Evolutionary conservation across 2,888 invertebrate genomes (phyloP).

Genomic region (Arrhopalites spinosus): DNA sequence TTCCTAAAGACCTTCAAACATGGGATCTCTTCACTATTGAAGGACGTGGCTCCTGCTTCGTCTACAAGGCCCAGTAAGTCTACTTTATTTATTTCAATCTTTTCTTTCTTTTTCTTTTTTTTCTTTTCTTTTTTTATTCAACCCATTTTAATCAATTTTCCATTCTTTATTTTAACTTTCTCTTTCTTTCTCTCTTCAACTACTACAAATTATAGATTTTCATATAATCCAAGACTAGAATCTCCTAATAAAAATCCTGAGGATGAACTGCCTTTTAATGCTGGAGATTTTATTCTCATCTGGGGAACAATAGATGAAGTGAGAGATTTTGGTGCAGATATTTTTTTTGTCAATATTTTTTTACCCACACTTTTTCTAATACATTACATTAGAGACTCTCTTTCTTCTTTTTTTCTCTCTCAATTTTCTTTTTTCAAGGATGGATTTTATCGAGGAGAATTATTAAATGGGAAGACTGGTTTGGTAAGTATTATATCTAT

Average conservation of each 20-base stretch:
- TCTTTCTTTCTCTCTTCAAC: neutral
- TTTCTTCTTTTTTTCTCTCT: neutral
- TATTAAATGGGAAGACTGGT: no score
- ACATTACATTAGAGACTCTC: neutral
- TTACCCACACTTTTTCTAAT: neutral
- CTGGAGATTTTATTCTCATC: conserved; percentile 23
- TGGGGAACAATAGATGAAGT: conserved; percentile 18
- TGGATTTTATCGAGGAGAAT: conserved; percentile 25
- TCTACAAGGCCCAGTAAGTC: conserved; percentile 20
- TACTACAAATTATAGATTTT: conserved; percentile 21
- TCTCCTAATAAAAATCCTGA: conserved; percentile 2
- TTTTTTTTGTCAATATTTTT: neutral
- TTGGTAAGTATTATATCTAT: no score
- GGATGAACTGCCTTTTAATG: conserved; percentile 16
- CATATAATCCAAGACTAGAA: conserved; percentile 10
- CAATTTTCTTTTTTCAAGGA: neutral
- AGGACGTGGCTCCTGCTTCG: conserved; percentile 17
- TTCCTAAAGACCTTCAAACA: no score
- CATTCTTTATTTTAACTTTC: neutral
- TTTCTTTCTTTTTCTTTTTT: neutral
- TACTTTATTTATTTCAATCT: neutral
- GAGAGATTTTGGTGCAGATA: neutral
- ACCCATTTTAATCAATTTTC: neutral
- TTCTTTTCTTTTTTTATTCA: neutral
- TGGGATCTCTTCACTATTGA: conserved; percentile 18